phyloP scores from a whole-genome alignment of 37 sponge, comb jelly and placozoan species.

The Spongia lamella region DNA sequence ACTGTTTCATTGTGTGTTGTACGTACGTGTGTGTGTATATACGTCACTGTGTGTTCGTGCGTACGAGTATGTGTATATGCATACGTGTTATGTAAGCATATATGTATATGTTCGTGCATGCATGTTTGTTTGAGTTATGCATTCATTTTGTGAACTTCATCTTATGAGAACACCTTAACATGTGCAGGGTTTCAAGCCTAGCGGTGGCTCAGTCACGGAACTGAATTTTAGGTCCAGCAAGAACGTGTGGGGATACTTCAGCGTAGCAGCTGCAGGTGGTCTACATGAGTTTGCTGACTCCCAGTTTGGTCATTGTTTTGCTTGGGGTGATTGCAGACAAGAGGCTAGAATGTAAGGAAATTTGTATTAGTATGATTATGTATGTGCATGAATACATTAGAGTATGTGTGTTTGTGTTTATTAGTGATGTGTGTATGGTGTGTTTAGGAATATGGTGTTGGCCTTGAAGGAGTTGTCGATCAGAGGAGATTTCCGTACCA shows the following conservation, averaged over 20 bases:
- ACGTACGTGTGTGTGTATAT: neutral
- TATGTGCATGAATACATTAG: neutral
- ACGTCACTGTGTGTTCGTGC: neutral
- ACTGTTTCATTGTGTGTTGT: too few relatives aligned
- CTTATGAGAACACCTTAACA: neutral
- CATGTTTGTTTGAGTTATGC: too few relatives aligned
- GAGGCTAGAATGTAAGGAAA: slow-evolving; percentile 79
- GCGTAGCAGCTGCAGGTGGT: slow-evolving; percentile 94
- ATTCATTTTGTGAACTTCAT: neutral
- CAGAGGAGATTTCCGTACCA: slow-evolving; percentile 94
- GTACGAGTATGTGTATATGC: neutral
- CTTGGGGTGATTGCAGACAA: slow-evolving; percentile 95
- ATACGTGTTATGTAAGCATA: too few relatives aligned
- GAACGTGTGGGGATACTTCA: slow-evolving; percentile 99
- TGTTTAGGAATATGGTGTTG: slow-evolving; percentile 89
- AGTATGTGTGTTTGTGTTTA: slow-evolving; percentile 1
- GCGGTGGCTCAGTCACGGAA: slow-evolving; percentile 92
- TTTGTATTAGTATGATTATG: neutral
- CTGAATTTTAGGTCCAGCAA: slow-evolving; percentile 92
- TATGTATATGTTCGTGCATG: too few relatives aligned
- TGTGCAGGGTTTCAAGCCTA: slow-evolving; percentile 90
- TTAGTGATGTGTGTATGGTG: neutral
- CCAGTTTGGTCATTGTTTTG: slow-evolving; percentile 97
- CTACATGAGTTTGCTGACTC: slow-evolving; percentile 99
- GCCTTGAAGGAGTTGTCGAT: slow-evolving; percentile 94